phyloP scores from a whole-genome alignment of 2,888 invertebrate genomes.

The Andrena fulva region DNA sequence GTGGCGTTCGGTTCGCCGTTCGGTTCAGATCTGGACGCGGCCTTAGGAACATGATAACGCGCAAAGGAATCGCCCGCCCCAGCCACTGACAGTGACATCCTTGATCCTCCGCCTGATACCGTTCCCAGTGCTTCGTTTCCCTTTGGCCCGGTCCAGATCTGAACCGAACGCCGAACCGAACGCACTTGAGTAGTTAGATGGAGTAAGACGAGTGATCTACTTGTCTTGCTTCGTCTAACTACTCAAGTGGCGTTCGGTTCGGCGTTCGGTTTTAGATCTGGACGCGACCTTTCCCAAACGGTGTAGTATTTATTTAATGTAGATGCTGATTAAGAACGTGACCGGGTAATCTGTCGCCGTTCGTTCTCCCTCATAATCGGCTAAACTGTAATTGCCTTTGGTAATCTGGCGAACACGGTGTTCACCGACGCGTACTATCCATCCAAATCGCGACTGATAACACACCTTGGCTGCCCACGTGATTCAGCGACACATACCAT shows the following conservation, averaged over 20 bases:
- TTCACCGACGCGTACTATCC: not conserved
- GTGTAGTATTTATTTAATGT: too few relatives aligned
- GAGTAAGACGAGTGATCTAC: too few relatives aligned
- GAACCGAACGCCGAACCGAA: too few relatives aligned
- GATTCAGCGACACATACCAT: constrained; percentile 5
- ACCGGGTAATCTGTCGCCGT: not conserved
- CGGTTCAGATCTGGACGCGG: too few relatives aligned
- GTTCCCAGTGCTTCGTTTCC: not conserved
- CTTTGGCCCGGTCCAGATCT: too few relatives aligned
- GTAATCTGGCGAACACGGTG: not conserved
- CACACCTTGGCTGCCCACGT: constrained; percentile 1
- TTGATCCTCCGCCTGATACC: not conserved
- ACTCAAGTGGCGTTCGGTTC: too few relatives aligned
- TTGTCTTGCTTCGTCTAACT: too few relatives aligned
- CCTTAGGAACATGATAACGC: not conserved
- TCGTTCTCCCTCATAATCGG: not conserved
- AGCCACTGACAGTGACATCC: not conserved
- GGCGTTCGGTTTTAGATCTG: too few relatives aligned
- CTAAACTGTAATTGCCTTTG: constrained; percentile 11
- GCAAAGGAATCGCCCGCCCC: not conserved
- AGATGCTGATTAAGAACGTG: not conserved
- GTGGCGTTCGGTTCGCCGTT: too few relatives aligned
- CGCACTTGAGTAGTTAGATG: too few relatives aligned
- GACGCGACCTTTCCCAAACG: not conserved
- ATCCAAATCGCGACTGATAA: not conserved